A percentile compares a stretch with the other conserved stretches of the same genome.
phyloP scores from a whole-genome alignment of 2,797 vertebrate genomes.

The Cyclura pinguis region DNA sequence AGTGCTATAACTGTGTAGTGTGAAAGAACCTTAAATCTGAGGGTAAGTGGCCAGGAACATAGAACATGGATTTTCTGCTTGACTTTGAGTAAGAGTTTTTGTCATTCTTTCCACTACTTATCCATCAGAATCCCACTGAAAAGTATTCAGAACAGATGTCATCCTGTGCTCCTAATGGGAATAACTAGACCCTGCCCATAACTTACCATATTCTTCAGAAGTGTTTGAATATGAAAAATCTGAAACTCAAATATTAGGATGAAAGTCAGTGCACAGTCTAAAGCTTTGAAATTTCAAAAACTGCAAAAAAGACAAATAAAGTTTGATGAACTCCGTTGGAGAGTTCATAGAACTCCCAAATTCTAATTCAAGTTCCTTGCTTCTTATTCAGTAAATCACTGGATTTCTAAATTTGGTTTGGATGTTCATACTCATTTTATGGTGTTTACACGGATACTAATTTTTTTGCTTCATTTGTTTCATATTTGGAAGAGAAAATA shows the following conservation, averaged over 20 bases:
- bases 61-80: background rate
- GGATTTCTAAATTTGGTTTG: background rate
- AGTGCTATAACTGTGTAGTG: no score
- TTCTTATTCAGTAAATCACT: background rate
- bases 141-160: background rate
- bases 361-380: background rate
- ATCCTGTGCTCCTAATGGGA: background rate
- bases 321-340: background rate
- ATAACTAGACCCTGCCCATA: background rate
- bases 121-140: background rate
- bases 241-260: background rate
- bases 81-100: background rate
- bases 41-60: background rate
- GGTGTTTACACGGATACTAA: constrained; percentile 27
- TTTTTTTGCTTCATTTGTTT: constrained; percentile 56
- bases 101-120: no score
- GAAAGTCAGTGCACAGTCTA: background rate
- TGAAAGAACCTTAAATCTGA: background rate
- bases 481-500: constrained; percentile 52
- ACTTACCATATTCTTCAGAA: background rate
- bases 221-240: background rate
- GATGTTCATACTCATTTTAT: background rate
- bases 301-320: background rate
- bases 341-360: background rate
- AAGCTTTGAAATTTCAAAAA: background rate